Percentiles rank a stretch among this genome's conserved stretches.
Conservation (phyloP, 2,797 vertebrate genomes). For the Microtus californicus region DNA sequence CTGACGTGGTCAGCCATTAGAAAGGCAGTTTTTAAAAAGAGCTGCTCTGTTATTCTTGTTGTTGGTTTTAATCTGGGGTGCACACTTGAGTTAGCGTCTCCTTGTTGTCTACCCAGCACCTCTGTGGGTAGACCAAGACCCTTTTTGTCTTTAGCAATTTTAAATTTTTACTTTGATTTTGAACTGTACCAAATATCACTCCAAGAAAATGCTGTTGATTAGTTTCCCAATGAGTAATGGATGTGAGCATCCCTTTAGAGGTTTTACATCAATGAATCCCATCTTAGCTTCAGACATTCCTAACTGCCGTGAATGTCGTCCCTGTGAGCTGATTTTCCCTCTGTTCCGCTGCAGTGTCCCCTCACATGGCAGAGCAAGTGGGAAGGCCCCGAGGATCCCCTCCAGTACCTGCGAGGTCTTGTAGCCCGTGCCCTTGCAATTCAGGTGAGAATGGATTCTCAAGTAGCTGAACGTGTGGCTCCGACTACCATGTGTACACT, state of each 20-base stretch:
- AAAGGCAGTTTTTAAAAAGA: background rate
- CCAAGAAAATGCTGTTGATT: slow-evolving; percentile 3
- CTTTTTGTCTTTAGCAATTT: slow-evolving; percentile 5
- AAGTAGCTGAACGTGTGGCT: background rate
- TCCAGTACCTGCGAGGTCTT: slow-evolving; percentile 95
- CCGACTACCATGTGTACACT: too few species aligned
- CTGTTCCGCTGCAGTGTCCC: slow-evolving; percentile 89
- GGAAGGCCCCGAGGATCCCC: slow-evolving; percentile 98
- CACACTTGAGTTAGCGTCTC: background rate
- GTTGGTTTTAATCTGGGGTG: background rate
- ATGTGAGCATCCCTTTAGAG: background rate
- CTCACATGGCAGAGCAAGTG: slow-evolving; percentile 95
- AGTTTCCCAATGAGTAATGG: background rate
- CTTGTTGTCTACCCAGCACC: background rate
- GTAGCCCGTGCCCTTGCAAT: slow-evolving; percentile 93
- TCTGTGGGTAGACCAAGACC: background rate
- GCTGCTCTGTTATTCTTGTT: background rate
- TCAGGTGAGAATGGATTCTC: slow-evolving; percentile 90
- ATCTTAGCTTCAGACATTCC: background rate
- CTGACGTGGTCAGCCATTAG: background rate
- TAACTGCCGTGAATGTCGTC: background rate
- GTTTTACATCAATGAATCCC: background rate
- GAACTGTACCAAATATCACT: background rate
- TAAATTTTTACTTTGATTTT: slow-evolving; percentile 33
- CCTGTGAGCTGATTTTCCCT: background rate